phyloP scores from a whole-genome alignment of 2,888 invertebrate species.

The Chesias legatella region DNA sequence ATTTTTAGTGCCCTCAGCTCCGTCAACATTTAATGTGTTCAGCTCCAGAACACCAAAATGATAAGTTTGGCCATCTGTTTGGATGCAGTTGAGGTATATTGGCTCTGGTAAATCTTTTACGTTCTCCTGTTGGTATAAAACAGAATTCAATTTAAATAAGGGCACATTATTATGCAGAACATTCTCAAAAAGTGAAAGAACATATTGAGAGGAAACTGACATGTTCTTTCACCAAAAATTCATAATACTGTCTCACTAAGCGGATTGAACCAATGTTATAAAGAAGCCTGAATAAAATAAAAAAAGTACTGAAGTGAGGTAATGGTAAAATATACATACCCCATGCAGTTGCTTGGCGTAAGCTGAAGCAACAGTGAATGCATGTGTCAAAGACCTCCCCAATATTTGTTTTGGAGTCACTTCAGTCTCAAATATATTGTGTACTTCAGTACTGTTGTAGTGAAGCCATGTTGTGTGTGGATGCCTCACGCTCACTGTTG shows the following conservation, averaged over 20 bases:
- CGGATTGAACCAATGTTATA: no score
- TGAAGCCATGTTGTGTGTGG: slow-evolving; percentile 91
- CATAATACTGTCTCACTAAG: no score
- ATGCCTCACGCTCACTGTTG: slow-evolving; percentile 68
- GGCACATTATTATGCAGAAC: no score
- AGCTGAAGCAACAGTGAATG: slow-evolving; percentile 87
- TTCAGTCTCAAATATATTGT: slow-evolving; percentile 84
- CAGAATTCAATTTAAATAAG: no score
- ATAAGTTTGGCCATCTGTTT: slow-evolving; percentile 87
- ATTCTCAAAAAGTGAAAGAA: no score
- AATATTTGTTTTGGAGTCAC: slow-evolving; percentile 84
- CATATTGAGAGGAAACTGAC: no score
- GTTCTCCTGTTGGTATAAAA: slow-evolving; percentile 68
- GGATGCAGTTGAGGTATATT: slow-evolving; percentile 89
- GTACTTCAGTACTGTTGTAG: slow-evolving; percentile 82
- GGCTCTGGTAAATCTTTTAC: slow-evolving; percentile 86
- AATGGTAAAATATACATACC: slow-evolving; percentile 72
- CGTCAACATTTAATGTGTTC: slow-evolving; percentile 86
- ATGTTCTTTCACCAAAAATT: no score
- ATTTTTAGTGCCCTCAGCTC: slow-evolving; percentile 83
- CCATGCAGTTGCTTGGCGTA: slow-evolving; percentile 89
- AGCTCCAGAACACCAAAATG: slow-evolving; percentile 92
- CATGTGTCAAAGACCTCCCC: slow-evolving; percentile 85
- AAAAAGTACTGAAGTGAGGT: no score
- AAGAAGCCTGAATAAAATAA: no score